These are phyloP conservation scores for Meles meles DNA, from an alignment of 2,113 vertebrate genomes.

Conservation along the genomic window DNA sequence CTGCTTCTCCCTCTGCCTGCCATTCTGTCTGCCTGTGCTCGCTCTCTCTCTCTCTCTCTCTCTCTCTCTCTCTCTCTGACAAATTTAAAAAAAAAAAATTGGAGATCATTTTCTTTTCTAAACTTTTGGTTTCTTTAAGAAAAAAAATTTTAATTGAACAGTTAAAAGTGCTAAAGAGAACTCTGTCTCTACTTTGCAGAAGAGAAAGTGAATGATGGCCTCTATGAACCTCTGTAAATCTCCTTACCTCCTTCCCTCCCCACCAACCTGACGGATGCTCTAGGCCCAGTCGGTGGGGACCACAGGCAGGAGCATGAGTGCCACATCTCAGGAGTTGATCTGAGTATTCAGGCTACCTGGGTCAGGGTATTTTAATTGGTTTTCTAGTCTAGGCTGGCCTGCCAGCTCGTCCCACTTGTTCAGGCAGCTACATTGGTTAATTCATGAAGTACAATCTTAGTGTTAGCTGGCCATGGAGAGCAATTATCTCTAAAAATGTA, in stretches of 20 bases:
- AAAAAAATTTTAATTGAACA: not conserved
- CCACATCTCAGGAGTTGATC: not conserved
- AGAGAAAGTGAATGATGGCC: not conserved
- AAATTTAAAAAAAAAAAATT: not conserved
- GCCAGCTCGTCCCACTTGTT: not conserved
- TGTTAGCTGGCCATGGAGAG: not conserved
- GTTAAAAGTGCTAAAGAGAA: not conserved
- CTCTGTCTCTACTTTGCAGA: not conserved
- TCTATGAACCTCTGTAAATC: not conserved
- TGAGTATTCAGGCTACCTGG: not conserved
- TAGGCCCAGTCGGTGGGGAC: not conserved
- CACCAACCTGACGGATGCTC: not conserved
- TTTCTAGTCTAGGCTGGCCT: not conserved
- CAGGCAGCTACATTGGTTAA: not conserved
- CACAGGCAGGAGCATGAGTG: not conserved
- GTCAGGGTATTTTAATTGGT: not conserved
- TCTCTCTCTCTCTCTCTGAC: too few relatives aligned
- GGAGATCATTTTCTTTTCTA: not conserved
- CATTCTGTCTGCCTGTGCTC: too few relatives aligned
- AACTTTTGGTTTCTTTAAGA: not conserved
- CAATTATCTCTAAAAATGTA: slow-evolving; percentile 41
- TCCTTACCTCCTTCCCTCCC: not conserved
- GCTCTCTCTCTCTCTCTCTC: too few relatives aligned
- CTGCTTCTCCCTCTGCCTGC: too few relatives aligned
- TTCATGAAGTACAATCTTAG: not conserved